These are phyloP conservation scores for Chloropsis hardwickii DNA, from an alignment of 2,113 vertebrate genomes.

Conservation along the genomic window DNA sequence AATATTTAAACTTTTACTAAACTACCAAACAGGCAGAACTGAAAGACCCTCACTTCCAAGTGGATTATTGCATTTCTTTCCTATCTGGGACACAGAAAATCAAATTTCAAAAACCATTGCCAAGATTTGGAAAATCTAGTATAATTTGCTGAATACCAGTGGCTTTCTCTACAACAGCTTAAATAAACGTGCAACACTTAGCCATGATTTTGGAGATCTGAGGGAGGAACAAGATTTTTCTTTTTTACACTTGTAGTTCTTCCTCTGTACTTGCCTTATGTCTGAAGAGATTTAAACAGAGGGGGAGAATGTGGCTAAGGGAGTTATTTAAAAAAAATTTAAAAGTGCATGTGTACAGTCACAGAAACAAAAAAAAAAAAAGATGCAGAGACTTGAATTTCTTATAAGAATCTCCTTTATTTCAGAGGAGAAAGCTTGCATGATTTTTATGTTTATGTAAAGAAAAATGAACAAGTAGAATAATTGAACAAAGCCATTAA, in stretches of 20 bases:
- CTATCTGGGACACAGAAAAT: neutral
- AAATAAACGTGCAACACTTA: neutral
- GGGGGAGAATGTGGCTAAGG: neutral
- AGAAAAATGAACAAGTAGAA: neutral
- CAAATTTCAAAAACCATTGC: neutral
- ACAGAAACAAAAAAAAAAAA: neutral
- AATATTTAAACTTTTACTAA: neutral
- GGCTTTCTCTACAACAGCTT: neutral
- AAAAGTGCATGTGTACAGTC: neutral
- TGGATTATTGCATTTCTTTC: neutral
- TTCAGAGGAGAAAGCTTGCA: neutral
- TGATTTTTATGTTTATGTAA: neutral
- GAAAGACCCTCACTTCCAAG: neutral
- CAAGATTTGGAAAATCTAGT: neutral
- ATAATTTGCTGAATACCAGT: neutral
- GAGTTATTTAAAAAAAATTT: neutral
- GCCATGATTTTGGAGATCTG: neutral
- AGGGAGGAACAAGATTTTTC: neutral
- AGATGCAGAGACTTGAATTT: neutral
- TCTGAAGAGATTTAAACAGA: neutral
- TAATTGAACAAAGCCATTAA: neutral
- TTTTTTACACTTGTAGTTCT: neutral
- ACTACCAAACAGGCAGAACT: neutral
- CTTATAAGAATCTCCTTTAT: neutral
- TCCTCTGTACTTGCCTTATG: neutral